Base-by-base conservation (phyloP, 1,140 invertebrate species). In the Drosophila novamexicana region DNA sequence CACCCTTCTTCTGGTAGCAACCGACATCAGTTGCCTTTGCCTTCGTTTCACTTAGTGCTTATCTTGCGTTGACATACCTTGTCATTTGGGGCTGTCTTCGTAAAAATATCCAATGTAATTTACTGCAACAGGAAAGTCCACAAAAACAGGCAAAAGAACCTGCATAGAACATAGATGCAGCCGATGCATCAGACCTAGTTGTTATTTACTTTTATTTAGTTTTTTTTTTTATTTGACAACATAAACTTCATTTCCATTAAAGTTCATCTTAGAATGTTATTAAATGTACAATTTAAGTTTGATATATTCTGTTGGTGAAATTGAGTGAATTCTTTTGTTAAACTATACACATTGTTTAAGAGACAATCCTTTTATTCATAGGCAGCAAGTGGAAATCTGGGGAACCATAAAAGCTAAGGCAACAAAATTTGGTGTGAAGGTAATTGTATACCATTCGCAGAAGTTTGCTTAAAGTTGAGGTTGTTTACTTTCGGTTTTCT, bases 51-150 rank as follows among this genome's bases (percentile, higher is more conserved):
- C 72, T 75, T 70, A 59, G 45, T 73, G 84, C 84, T 89, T 88
- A 88, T 88, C 84, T 88, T 75, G 61, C 81, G 84, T 75, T 89
- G 84, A 89, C 84, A 88, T 84, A 84, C 77, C 84, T 88, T 88
- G 83, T 88, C 83, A 77, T 75, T 88, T 78, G 61, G 58, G 22
- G 49, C 73, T 78, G 77, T 79, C 74, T 76, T 88, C 77, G 72
- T 88, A 84, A 82, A 83, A 80, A 88, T 88, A 89, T 78, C 74
- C 83, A 89, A 84, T 83, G 61, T 61, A 80, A 88, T 80, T 88
- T 88, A 80, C 71, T 75, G 77, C 74, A 79, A 69, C 50, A 61
- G 52, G 57, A 71, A 79, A 69, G 49, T 69, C 32, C 34, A 32
- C 67, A 70, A 53, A 47, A 32, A 50, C 62, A 32, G 32, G 39